phyloP scores from a whole-genome alignment of 2,113 vertebrate genomes.

The Tretioscincus oriximinensis region DNA sequence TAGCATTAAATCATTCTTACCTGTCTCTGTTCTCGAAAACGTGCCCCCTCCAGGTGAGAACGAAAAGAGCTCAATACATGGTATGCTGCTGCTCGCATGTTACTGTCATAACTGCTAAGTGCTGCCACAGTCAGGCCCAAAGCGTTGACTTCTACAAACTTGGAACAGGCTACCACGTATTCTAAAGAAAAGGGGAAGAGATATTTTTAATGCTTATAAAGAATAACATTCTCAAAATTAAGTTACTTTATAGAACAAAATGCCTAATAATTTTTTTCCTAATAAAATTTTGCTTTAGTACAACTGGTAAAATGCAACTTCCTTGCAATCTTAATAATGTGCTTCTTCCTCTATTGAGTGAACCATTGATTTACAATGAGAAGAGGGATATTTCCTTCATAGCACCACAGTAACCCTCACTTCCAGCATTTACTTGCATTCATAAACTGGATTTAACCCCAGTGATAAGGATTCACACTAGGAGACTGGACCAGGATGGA shows the following conservation, averaged over 20 bases:
- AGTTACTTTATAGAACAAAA: neutral
- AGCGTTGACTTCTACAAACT: constrained; percentile 88
- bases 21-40: constrained; percentile 85
- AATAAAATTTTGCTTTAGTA: too few relatives aligned
- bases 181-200: constrained; percentile 69
- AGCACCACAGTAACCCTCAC: too few relatives aligned
- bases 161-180: constrained; percentile 86
- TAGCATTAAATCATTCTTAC: constrained; percentile 62
- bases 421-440: too few relatives aligned
- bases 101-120: constrained; percentile 91
- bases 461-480: too few relatives aligned
- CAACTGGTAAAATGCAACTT: too few relatives aligned
- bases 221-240: neutral
- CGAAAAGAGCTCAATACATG: constrained; percentile 83
- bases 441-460: too few relatives aligned
- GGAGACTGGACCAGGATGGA: too few relatives aligned
- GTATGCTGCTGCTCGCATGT: constrained; percentile 82
- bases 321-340: too few relatives aligned
- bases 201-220: neutral
- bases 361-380: too few relatives aligned
- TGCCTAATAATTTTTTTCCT: too few relatives aligned
- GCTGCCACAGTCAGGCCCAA: constrained; percentile 82
- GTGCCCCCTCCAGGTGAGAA: constrained; percentile 86
- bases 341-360: too few relatives aligned
- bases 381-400: too few relatives aligned